phyloP scores from a whole-genome alignment of 2,113 vertebrate species.

The Sarotherodon lohbergeri region DNA sequence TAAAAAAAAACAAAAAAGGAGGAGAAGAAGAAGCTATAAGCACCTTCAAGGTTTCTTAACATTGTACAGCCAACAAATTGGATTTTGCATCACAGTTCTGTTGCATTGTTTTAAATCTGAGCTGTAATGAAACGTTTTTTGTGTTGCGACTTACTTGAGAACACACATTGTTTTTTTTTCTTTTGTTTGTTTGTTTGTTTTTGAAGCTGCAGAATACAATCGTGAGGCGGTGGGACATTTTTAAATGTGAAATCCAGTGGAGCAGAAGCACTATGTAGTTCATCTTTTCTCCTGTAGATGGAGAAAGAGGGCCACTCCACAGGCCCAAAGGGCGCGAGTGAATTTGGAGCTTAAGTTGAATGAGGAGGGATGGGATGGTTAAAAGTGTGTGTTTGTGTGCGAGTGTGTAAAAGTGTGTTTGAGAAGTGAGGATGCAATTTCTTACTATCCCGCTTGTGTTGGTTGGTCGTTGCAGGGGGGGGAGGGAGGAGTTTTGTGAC shows the following conservation, averaged over 20 bases:
- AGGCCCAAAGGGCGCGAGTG: slow-evolving; percentile 4
- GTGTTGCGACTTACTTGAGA: slow-evolving; percentile 28
- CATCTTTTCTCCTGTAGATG: slow-evolving; percentile 28
- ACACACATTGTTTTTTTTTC: neutral
- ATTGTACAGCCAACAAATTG: slow-evolving; percentile 41
- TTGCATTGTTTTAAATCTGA: slow-evolving; percentile 28
- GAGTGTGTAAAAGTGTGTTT: slow-evolving; percentile 9
- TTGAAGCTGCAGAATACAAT: slow-evolving; percentile 62
- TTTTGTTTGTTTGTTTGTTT: neutral
- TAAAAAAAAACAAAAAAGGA: neutral
- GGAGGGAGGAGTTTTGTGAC: neutral
- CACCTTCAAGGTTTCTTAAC: slow-evolving; percentile 49
- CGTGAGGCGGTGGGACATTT: neutral
- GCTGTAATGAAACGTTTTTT: neutral
- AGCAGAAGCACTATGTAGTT: slow-evolving; percentile 44
- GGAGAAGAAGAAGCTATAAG: neutral
- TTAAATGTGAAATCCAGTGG: slow-evolving; percentile 31
- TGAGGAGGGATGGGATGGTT: neutral
- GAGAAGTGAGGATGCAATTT: slow-evolving; percentile 11
- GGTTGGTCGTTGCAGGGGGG: neutral
- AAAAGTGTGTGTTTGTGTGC: neutral
- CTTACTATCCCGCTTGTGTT: slow-evolving; percentile 7
- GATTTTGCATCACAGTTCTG: neutral
- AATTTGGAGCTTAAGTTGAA: slow-evolving; percentile 1
- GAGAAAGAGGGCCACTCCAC: neutral